These are phyloP conservation scores for Dipodomys ordii DNA, from an alignment of 2,113 vertebrate species.

Conservation along the genomic window DNA sequence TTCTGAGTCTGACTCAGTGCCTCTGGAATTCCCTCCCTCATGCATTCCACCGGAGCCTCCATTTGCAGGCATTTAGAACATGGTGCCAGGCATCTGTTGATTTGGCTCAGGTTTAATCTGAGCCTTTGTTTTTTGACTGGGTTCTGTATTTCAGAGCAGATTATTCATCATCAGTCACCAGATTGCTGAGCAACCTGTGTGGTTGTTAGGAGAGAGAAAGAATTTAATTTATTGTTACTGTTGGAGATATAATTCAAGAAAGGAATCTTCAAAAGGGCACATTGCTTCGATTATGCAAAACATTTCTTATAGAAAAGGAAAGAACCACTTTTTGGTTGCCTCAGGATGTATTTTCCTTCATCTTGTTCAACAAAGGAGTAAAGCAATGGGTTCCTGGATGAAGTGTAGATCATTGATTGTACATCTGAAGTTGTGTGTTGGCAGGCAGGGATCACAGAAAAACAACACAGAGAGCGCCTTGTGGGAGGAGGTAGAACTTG, in stretches of 20 bases:
- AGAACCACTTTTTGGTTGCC: not conserved
- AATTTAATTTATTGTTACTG: not conserved
- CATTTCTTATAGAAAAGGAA: slow-evolving; percentile 25
- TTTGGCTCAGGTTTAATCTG: slow-evolving; percentile 47
- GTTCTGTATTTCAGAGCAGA: slow-evolving; percentile 41
- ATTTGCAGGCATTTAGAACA: slow-evolving; percentile 40
- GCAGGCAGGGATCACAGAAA: not conserved
- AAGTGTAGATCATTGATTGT: not conserved
- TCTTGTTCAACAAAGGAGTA: not conserved
- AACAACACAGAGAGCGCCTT: not conserved
- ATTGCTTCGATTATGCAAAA: not conserved
- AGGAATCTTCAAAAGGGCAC: not conserved
- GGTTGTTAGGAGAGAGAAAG: not conserved
- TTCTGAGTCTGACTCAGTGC: slow-evolving; percentile 1
- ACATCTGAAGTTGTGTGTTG: not conserved
- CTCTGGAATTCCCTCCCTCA: slow-evolving; percentile 64
- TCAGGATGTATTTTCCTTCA: not conserved
- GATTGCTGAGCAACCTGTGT: not conserved
- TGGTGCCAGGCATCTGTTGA: slow-evolving; percentile 73
- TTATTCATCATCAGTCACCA: slow-evolving; percentile 41
- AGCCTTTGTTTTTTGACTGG: slow-evolving; percentile 46
- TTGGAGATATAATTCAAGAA: not conserved
- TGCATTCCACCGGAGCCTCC: slow-evolving; percentile 42
- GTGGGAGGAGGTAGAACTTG: not conserved
- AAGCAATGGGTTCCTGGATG: not conserved